Evolutionary conservation across 2,797 vertebrate genomes (phyloP).

Genomic region (Neomorphus geoffroyi): DNA sequence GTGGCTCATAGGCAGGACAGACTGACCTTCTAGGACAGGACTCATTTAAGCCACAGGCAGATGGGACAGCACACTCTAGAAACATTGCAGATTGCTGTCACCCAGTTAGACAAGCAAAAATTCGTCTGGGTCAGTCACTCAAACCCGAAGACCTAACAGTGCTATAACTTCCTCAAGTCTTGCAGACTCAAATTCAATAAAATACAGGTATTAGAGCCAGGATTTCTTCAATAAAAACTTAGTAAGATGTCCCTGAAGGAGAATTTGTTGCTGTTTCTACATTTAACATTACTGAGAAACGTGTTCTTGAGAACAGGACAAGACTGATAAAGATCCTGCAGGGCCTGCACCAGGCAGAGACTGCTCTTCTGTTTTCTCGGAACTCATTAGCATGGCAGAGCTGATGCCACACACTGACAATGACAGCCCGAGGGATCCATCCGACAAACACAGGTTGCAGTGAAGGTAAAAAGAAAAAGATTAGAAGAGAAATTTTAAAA

Average conservation of each 20-base stretch:
- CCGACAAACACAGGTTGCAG: conserved; percentile 16
- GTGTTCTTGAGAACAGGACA: not conserved
- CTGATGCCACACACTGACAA: conserved; percentile 7
- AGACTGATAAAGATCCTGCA: not conserved
- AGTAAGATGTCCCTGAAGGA: not conserved
- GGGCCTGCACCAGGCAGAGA: not conserved
- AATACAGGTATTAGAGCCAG: not conserved
- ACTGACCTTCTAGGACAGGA: conserved; percentile 27
- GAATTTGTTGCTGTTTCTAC: not conserved
- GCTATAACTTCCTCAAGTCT: not conserved
- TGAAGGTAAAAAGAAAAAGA: conserved; percentile 35
- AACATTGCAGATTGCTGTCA: not conserved
- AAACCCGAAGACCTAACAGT: not conserved
- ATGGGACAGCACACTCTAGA: not conserved
- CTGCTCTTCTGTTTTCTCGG: not conserved
- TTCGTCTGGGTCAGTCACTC: not conserved
- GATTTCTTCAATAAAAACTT: not conserved
- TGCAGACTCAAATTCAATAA: not conserved
- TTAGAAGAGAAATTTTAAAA: conserved; percentile 35
- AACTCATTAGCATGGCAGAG: conserved; percentile 48
- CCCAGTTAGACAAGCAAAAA: not conserved
- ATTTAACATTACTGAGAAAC: not conserved
- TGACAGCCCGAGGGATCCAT: not conserved
- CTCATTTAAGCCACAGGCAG: not conserved
- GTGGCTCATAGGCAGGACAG: not conserved